Evolutionary conservation across 2,113 vertebrate species (phyloP).

Genomic region (Pandion haliaetus): DNA sequence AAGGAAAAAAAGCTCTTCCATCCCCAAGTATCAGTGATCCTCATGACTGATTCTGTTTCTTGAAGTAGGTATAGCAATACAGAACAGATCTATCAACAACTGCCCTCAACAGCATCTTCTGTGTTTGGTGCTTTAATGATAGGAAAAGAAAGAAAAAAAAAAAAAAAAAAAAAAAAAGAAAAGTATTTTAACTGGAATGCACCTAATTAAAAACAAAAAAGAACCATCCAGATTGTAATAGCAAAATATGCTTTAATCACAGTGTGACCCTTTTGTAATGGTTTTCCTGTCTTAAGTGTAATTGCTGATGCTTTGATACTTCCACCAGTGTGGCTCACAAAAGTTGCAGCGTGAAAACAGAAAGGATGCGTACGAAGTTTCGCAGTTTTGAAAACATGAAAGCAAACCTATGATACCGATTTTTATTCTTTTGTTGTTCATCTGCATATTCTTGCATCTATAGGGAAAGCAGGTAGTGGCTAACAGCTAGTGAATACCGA

Average conservation of each 20-base stretch:
- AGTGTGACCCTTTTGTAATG: neutral
- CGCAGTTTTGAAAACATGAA: neutral
- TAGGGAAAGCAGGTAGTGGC: neutral
- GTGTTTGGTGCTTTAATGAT: neutral
- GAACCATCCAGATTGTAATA: neutral
- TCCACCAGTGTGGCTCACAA: neutral
- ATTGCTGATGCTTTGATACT: conserved; percentile 34
- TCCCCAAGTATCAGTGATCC: neutral
- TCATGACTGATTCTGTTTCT: neutral
- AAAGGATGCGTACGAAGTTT: neutral
- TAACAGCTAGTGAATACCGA: neutral
- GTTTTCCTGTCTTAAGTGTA: neutral
- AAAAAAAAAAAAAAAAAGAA: neutral
- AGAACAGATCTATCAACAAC: neutral
- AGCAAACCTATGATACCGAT: neutral
- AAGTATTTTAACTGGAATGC: neutral
- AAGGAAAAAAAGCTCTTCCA: neutral
- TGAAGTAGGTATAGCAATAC: neutral
- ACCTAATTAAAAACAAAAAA: conserved; percentile 2
- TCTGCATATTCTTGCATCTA: neutral
- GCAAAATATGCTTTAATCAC: conserved; percentile 8
- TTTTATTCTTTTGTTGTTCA: neutral
- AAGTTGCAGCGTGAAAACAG: neutral
- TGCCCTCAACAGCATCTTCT: neutral
- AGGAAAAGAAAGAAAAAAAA: neutral